Evolutionary conservation across 2,797 vertebrate species (phyloP).

Genomic region (Anableps anableps): DNA sequence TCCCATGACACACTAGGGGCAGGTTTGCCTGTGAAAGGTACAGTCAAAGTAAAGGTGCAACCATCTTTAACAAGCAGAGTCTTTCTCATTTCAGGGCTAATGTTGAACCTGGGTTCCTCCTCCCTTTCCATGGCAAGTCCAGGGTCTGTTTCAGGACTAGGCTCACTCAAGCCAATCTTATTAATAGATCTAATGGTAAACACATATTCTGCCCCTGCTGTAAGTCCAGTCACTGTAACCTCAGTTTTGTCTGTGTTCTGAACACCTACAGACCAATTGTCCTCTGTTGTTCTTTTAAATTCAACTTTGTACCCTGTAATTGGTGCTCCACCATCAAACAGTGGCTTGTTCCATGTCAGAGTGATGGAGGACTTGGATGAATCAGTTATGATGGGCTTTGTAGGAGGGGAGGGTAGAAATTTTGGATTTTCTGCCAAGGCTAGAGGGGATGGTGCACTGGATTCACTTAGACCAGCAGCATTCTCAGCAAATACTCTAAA

Average conservation of each 20-base stretch:
- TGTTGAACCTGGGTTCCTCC: constrained; percentile 92
- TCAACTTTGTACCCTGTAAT: constrained; percentile 93
- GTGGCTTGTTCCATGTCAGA: constrained; percentile 92
- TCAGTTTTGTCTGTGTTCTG: constrained; percentile 89
- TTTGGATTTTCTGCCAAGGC: constrained; percentile 92
- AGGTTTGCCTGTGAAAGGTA: constrained; percentile 94
- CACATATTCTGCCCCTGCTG: constrained; percentile 86
- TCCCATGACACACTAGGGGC: constrained; percentile 91
- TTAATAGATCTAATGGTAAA: constrained; percentile 94
- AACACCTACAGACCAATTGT: constrained; percentile 89
- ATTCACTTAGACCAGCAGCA: constrained; percentile 91
- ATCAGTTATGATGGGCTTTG: constrained; percentile 90
- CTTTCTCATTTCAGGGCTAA: constrained; percentile 95
- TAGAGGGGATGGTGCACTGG: constrained; percentile 88
- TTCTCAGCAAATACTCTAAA: constrained; percentile 98
- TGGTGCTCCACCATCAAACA: constrained; percentile 95
- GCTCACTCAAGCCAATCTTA: constrained; percentile 92
- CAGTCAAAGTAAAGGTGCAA: constrained; percentile 90
- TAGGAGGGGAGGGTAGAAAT: constrained; percentile 93
- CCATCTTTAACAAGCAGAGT: constrained; percentile 92
- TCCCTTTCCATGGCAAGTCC: constrained; percentile 92
- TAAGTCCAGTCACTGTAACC: constrained; percentile 88
- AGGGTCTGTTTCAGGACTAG: constrained; percentile 90
- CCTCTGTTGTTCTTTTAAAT: constrained; percentile 88
- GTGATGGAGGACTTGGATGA: constrained; percentile 89